phyloP scores from a whole-genome alignment of 2,113 vertebrate species.

The Ceyx margarethae region DNA sequence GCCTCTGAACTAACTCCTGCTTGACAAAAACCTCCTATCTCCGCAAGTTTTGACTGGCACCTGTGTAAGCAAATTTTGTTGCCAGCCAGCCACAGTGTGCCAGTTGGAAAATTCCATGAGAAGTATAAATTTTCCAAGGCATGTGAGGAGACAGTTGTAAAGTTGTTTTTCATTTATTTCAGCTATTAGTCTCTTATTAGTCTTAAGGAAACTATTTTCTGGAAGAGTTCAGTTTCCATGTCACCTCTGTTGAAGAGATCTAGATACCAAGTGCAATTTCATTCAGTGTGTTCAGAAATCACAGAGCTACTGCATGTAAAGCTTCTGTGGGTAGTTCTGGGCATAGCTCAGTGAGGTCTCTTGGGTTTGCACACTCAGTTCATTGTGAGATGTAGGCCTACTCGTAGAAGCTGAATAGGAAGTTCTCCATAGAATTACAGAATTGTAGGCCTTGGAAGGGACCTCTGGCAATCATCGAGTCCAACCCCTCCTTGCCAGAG shows the following conservation, averaged over 20 bases:
- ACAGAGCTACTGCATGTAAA: neutral
- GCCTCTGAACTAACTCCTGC: neutral
- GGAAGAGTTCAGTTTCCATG: neutral
- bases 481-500: too few relatives aligned
- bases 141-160: neutral
- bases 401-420: neutral
- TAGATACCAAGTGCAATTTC: neutral
- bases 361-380: neutral
- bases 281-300: neutral
- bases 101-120: neutral
- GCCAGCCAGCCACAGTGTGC: neutral
- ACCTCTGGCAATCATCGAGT: too few relatives aligned
- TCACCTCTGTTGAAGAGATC: accelerated
- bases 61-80: accelerated
- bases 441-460: too few relatives aligned
- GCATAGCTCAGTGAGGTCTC: accelerated
- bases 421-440: neutral
- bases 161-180: neutral
- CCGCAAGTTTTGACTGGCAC: neutral
- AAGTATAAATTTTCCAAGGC: neutral
- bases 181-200: accelerated
- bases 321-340: neutral
- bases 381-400: neutral
- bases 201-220: neutral
- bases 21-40: neutral